These are phyloP conservation scores for Torymus auratus DNA, from an alignment of 2,888 invertebrate genomes.

Conservation along the genomic window DNA sequence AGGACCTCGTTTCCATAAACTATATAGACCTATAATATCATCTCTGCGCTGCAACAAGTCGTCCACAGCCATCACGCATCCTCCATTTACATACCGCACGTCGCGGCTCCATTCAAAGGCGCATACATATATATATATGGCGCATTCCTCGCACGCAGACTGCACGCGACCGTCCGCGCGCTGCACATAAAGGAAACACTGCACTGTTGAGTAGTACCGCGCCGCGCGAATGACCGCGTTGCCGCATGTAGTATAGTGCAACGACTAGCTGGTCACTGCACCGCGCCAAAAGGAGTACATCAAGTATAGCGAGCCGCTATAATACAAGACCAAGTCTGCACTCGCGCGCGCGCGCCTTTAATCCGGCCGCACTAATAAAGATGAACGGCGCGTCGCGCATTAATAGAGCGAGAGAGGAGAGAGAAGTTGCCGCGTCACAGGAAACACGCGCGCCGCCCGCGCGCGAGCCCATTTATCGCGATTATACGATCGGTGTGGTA, in stretches of 20 bases:
- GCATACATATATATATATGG: too few species aligned
- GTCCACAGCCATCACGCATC: too few species aligned
- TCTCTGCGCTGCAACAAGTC: too few species aligned
- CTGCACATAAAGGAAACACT: too few species aligned
- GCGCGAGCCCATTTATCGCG: constrained; percentile 25
- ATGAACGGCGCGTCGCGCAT: constrained; percentile 1
- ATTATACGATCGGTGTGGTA: constrained; percentile 21
- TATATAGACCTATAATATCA: too few species aligned
- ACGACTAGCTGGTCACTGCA: constrained; percentile 26
- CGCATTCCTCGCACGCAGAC: too few species aligned
- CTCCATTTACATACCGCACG: too few species aligned
- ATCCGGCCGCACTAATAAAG: constrained; percentile 10
- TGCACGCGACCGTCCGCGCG: too few species aligned
- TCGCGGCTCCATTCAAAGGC: too few species aligned
- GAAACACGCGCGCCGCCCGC: constrained; percentile 5
- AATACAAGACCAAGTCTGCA: not conserved
- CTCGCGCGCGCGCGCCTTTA: not conserved
- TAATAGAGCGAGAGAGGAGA: constrained; percentile 2
- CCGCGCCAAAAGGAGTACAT: not conserved
- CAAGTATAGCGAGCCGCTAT: too few species aligned
- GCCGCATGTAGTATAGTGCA: not conserved
- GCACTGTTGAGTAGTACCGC: too few species aligned
- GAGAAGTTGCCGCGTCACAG: constrained; percentile 37
- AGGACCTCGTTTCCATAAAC: too few species aligned
- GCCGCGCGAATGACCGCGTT: constrained; percentile 16